Evolutionary conservation across 1,140 invertebrate genomes (phyloP), one percentile per base, ranked within the genome.

Genomic region (Pissodes strobi): DNA sequence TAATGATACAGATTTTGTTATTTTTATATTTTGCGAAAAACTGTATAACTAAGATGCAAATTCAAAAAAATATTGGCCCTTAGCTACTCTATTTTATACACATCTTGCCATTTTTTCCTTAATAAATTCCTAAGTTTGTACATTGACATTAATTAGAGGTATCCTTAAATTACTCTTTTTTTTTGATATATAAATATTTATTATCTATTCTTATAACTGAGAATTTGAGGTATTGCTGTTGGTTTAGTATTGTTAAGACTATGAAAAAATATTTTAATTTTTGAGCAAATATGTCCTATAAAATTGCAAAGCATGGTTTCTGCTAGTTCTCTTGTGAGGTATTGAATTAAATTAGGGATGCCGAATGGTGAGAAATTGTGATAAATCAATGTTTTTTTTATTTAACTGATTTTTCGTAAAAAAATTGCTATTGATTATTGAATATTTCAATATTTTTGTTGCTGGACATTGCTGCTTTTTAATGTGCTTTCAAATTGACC

Each of bases 161-260:
- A 39, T 27, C 41, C 51, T 55, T 48, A 59, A 59, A 19, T 18
- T 48, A 48, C 13, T 48, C 13, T 17, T 39, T 12, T 39, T n/a
- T 46, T 46, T 19, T 46, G 43, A 27, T 57, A 45, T 57, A 57
- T 57, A 57, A 45, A 45, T 30, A 48, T 65, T 58, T 51, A 43
- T 51, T 71, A 75, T 72, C 74, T 73, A 73, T 72, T 70, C 61
- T 69, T 74, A 71, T 74, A 74, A 72, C 74, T 76, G 74, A 76
- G 74, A 69, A 66, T 45, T 59, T 74, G 74, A 76, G 74, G 74
- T 76, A 76, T 76, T 76, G 72, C 68, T 71, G 74, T 74, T 76
- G 34, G 51, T 72, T 68, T 53, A 66, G 52, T 70, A 73, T 72
- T 72, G 66, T 72, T 63, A 18, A 45, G 41, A 21, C 34, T 19